Base-by-base conservation (phyloP, 2,888 invertebrate species). In the Neocrepidodera transversa region DNA sequence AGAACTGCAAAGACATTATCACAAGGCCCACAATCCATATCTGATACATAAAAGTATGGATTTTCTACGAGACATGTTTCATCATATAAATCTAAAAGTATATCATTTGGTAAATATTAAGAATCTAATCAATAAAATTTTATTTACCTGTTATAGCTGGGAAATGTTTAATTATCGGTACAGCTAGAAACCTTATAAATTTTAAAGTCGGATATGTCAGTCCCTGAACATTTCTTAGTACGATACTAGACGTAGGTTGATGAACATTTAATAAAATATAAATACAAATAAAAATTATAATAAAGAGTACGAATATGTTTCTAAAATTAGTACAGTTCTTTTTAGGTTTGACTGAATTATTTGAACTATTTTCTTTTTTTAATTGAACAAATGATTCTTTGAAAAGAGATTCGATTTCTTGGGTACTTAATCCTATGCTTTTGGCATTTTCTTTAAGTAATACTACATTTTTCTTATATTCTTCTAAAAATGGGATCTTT, bases 1-100 rank as follows among this genome's bases (percentile, higher is more conserved):
- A 87, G 81, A 32, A 93, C 83, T 70, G 86, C 86, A 66, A 84
- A 84, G 0, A 91, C 85, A 69, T 84, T 81, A 72, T 87, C 87
- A 72, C 93, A 94, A 0, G 93, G 92, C 85, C 89, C 90, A 74
- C 93, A 93, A 74, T 92, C 92, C 83, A 93, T 87, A 71, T 91
- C 90, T n/a, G 85, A 82, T 7, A 92, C 86, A 74, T 87, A 86
- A 76, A 92, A 94, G 75, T 88, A 91, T 10, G 93, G 93, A 80
- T 94, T 94, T 74, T 89, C 87, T 68, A 93, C 79, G 30, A 94
- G 80, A 76, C 93, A 94, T 72, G 90, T 88, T 79, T 93, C 93
- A 81, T 93, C 92, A 71, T 94, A 93, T 38, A 88, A 84, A 76
- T 88, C 92, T 86, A 62, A 58, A 69, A 23, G 10, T 38, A 8